phyloP scores from a whole-genome alignment of 1,140 invertebrate genomes.

The Coptotermes formosanus region DNA sequence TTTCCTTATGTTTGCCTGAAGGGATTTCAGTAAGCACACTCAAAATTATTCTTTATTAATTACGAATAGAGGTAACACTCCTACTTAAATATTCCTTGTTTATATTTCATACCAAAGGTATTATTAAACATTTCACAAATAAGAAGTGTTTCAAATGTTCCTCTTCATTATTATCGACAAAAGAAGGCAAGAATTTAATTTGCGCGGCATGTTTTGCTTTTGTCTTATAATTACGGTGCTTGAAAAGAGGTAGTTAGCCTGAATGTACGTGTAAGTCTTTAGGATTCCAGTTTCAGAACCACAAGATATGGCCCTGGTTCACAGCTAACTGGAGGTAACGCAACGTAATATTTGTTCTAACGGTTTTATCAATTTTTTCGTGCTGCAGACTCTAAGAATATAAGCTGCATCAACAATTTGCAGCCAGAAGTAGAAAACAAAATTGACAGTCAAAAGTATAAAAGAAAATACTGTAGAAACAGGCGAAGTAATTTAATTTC shows the following conservation, averaged over 20 bases:
- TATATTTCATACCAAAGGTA: neutral
- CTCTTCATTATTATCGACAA: neutral
- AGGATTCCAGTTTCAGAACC: neutral
- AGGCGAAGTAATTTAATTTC: no score
- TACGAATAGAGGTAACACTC: neutral
- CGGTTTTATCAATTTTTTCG: neutral
- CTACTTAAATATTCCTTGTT: neutral
- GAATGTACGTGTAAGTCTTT: neutral
- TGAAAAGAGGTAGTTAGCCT: neutral
- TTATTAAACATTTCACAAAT: slow-evolving; percentile 9
- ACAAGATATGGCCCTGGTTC: neutral
- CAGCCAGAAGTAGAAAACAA: no score
- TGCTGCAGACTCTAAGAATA: no score
- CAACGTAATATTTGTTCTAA: neutral
- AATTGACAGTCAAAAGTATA: no score
- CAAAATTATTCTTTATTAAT: neutral
- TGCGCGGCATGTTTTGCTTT: neutral
- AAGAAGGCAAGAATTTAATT: neutral
- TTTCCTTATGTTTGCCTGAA: neutral
- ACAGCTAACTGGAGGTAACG: neutral
- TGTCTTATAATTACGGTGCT: neutral
- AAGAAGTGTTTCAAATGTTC: neutral
- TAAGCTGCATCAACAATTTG: no score
- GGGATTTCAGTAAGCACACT: neutral
- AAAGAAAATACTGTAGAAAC: no score